Percentiles rank a stretch among this genome's conserved stretches.
These are phyloP conservation scores for Eueremaeus valkanovi DNA, from an alignment of 2,888 invertebrate genomes.

Conservation along the genomic window DNA sequence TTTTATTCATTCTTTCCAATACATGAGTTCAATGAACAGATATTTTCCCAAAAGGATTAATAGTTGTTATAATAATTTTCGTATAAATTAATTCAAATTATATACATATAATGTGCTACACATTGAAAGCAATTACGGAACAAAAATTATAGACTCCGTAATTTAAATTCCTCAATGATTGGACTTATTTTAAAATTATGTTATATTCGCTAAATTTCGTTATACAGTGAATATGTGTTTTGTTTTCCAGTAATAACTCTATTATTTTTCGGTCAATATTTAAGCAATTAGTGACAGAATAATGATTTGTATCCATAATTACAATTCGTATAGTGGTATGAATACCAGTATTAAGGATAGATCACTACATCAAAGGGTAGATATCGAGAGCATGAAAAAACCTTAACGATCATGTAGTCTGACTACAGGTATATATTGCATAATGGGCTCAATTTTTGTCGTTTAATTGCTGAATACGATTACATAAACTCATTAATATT, in stretches of 20 bases:
- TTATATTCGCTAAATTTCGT: too few species aligned
- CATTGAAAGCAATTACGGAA: too few species aligned
- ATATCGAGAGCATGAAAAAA: neutral
- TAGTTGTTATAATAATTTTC: neutral
- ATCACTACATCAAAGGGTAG: constrained; percentile 11
- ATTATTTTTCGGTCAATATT: too few species aligned
- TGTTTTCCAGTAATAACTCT: too few species aligned
- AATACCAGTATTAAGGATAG: too few species aligned
- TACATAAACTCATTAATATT: constrained; percentile 28
- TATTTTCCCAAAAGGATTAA: neutral
- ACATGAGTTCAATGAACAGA: neutral
- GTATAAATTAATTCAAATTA: neutral
- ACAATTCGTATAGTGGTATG: too few species aligned
- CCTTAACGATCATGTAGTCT: neutral
- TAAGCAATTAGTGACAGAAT: too few species aligned
- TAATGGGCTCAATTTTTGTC: neutral
- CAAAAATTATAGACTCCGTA: too few species aligned
- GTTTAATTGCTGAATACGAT: neutral
- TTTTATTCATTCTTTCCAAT: neutral
- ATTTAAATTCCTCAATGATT: too few species aligned
- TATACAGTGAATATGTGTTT: too few species aligned
- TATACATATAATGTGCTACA: neutral
- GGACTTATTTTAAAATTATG: too few species aligned
- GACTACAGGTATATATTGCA: neutral
- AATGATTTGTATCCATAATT: too few species aligned